Percentiles rank a stretch among this genome's conserved stretches.
Evolutionary conservation across 2,113 vertebrate genomes (phyloP).

Genomic region (Columbina picui): DNA sequence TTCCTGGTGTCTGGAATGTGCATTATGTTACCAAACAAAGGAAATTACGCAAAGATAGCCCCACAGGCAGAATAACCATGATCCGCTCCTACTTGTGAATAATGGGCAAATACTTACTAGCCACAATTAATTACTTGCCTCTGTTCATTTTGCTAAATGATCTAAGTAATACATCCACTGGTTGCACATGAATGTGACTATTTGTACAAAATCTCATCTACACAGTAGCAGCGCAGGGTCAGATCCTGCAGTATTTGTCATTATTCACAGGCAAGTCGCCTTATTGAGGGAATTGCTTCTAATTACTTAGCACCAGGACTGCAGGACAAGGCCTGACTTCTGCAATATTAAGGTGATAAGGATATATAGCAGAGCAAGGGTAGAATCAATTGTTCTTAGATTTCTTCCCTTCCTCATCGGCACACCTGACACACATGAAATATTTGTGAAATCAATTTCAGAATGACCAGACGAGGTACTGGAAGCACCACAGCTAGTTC

Average conservation of each 20-base stretch:
- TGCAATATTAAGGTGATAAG: neutral
- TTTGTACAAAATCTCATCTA: neutral
- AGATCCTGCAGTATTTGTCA: neutral
- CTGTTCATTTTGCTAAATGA: conserved; percentile 32
- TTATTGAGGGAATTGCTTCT: neutral
- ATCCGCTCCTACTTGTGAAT: neutral
- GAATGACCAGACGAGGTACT: neutral
- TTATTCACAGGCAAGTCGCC: neutral
- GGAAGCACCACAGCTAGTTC: neutral
- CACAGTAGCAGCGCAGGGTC: neutral
- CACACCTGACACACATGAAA: conserved; percentile 2
- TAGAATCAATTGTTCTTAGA: conserved; percentile 27
- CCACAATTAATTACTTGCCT: conserved; percentile 58
- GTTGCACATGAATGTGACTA: neutral
- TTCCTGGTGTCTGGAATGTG: neutral
- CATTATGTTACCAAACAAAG: conserved; percentile 24
- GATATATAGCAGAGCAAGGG: neutral
- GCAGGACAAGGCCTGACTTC: neutral
- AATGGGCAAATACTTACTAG: conserved; percentile 38
- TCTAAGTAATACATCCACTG: conserved; percentile 36
- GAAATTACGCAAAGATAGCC: conserved; percentile 40
- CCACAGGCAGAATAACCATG: conserved; percentile 48
- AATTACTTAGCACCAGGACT: neutral
- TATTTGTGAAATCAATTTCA: conserved; percentile 32
- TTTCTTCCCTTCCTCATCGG: neutral